Evolutionary conservation across 2,797 vertebrate genomes (phyloP).

Genomic region (Gallinago solitaria): DNA sequence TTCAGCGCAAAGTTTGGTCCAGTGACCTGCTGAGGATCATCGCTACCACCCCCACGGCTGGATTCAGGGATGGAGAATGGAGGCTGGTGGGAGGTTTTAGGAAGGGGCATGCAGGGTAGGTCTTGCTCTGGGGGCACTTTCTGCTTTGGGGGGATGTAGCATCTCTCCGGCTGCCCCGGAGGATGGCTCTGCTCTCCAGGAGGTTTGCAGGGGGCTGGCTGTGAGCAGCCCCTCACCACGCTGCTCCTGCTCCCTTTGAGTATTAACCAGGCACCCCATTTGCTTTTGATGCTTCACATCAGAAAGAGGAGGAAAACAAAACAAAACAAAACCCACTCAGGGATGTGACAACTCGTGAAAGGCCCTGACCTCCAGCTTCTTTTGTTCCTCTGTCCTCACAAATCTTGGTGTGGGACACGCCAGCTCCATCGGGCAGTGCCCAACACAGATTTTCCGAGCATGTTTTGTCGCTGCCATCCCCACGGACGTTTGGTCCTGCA

Average conservation of each 20-base stretch:
- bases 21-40: too few species aligned
- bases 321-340: rapidly evolving
- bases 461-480: not conserved
- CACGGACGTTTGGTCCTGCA: not conserved
- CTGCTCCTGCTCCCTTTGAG: not conserved
- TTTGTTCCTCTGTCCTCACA: not conserved
- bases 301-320: not conserved
- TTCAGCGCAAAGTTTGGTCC: not conserved
- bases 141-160: not conserved
- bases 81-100: not conserved
- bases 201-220: not conserved
- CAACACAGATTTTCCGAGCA: rapidly evolving
- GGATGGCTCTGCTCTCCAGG: not conserved
- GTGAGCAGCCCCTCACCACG: not conserved
- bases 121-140: not conserved
- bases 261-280: too few species aligned
- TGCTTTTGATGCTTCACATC: rapidly evolving
- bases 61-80: not conserved
- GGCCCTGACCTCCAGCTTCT: not conserved
- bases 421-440: not conserved
- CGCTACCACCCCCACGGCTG: rapidly evolving
- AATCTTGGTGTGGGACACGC: rapidly evolving
- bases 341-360: not conserved
- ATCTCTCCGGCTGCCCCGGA: rapidly evolving
- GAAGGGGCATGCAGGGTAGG: not conserved